Base-by-base conservation (phyloP, 2,888 invertebrate species). In the Netelia melanura region DNA sequence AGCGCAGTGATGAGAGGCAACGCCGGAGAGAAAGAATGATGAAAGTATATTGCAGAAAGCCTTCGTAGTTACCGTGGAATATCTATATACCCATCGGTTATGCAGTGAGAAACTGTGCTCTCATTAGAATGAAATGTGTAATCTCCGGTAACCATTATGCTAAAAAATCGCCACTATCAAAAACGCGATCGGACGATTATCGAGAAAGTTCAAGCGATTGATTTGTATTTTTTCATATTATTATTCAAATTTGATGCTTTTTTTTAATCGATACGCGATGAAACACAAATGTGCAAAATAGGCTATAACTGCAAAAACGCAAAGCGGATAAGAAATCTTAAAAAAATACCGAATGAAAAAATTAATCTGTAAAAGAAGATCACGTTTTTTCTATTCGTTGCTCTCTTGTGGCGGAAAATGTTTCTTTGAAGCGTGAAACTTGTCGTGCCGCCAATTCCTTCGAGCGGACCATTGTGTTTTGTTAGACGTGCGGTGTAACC, bases 11-110 rank as follows among this genome's bases (percentile, higher is more conserved):
- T 54, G 25, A 25, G 52, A 38, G 10, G 48, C 30, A 44, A 77
- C 67, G 8, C 38, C n/a, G 21, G 23, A 21, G 58, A 21, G 17
- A 23, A 25, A 48, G 56, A 48, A 71, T 65, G 58, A 79, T 75
- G 83, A 80, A 83, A 83, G 79, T 75, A 21, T 30, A 38, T 52
- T 56, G 75, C 64, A 5, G 23, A 62, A 77, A 56, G n/a, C 62
- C 68, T 68, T 72, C 68, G 65, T 56, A 56, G 76, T 81, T 83
- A 65, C 56, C 80, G 65, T 38, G 38, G 71, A 48, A 78, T 43
- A 44, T 8, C 52, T 23, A 68, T 44, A 72, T 72, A 72, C 2
- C 8, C 9, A 30, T 43, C 61, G 56, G 48, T 83, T 83, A 79
- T 52, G 79, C 74, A 64, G 64, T 70, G 68, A 67, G 30, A 43